A percentile compares a stretch with the other conserved stretches of the same genome.
These are phyloP conservation scores for Orycteropus afer DNA, from an alignment of 2,113 vertebrate genomes.

Conservation along the genomic window DNA sequence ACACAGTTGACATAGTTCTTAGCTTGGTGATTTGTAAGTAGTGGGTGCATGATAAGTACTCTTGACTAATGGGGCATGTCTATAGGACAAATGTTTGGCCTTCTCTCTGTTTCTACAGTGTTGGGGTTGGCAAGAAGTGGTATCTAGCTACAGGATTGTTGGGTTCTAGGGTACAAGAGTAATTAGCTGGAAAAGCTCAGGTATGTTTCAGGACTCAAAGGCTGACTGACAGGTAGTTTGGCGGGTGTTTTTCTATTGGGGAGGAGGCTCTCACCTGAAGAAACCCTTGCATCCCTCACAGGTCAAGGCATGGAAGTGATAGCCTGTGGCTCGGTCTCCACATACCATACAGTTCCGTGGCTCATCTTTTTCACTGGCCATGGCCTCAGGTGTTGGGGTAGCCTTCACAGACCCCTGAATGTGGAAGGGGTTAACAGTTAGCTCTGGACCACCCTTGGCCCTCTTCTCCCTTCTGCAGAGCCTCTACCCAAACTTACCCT, in stretches of 20 bases:
- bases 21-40: neutral
- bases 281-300: slow-evolving; percentile 85
- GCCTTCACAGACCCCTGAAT: neutral
- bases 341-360: slow-evolving; percentile 82
- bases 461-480: neutral
- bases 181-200: neutral
- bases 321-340: slow-evolving; percentile 82
- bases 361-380: neutral
- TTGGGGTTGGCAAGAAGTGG: neutral
- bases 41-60: neutral
- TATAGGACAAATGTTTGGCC: neutral
- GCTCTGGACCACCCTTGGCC: neutral
- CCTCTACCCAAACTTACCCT: neutral
- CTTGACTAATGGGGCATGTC: neutral
- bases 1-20: neutral
- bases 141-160: neutral
- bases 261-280: slow-evolving; percentile 77
- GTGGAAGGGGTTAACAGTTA: neutral
- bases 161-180: neutral
- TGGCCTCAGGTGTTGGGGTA: neutral
- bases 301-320: slow-evolving; percentile 84
- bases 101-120: neutral
- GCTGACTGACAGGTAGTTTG: neutral
- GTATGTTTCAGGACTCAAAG: neutral
- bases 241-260: neutral